Evolutionary conservation across 2,888 invertebrate genomes (phyloP).

Genomic region (Heliconius erato): DNA sequence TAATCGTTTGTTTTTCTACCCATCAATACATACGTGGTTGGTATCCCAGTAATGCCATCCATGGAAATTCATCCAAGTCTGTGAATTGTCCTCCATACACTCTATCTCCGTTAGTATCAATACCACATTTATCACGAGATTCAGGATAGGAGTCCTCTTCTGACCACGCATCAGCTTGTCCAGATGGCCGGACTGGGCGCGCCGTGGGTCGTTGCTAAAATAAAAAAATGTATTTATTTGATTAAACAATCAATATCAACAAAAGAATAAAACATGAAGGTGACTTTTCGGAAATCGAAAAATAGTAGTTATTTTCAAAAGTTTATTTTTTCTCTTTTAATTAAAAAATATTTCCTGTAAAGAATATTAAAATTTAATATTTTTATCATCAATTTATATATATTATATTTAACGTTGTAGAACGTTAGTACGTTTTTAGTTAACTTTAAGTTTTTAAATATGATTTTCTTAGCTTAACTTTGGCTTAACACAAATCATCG

Average conservation of each 20-base stretch:
- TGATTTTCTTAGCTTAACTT: background rate
- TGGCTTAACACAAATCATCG: background rate
- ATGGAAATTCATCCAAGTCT: slow-evolving; percentile 88
- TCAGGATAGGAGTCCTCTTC: slow-evolving; percentile 70
- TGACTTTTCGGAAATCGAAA: background rate
- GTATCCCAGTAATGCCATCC: slow-evolving; percentile 87
- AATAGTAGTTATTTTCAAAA: background rate
- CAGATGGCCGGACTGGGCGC: slow-evolving; percentile 44
- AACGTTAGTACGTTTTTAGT: too few species aligned
- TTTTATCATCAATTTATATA: background rate
- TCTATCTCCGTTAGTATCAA: slow-evolving; percentile 84
- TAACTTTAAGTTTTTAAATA: background rate
- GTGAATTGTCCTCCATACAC: slow-evolving; percentile 87
- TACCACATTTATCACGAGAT: slow-evolving; percentile 81
- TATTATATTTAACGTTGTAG: too few species aligned
- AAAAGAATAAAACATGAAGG: background rate
- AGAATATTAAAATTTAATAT: background rate
- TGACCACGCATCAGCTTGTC: slow-evolving; percentile 54
- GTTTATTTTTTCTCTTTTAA: background rate
- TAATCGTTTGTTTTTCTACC: too few species aligned
- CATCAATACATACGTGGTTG: slow-evolving; percentile 72
- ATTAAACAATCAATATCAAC: background rate
- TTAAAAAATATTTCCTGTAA: background rate
- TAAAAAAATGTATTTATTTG: slow-evolving; percentile 12
- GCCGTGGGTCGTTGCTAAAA: slow-evolving; percentile 53